Conservation (phyloP, 2,888 invertebrate species). For the Aporophyla nigra region DNA sequence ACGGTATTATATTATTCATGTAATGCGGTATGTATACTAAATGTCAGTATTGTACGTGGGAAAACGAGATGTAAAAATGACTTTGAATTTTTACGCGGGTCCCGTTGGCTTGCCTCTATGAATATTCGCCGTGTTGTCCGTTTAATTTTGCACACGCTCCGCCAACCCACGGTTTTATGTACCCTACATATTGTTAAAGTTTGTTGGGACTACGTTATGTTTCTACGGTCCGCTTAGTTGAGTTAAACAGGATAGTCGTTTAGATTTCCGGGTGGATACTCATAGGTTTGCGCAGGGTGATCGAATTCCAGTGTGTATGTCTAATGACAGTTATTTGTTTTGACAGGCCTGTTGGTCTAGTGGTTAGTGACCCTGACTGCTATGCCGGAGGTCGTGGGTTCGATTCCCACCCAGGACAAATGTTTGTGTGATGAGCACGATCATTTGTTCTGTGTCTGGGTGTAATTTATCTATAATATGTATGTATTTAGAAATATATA, state of each 20-base stretch:
- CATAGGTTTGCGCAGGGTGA: not conserved
- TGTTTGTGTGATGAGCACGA: too few species aligned
- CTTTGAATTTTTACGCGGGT: slow-evolving; percentile 64
- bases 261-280: slow-evolving; percentile 36
- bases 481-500: too few species aligned
- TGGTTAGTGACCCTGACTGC: too few species aligned
- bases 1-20: slow-evolving; percentile 36
- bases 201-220: slow-evolving; percentile 51
- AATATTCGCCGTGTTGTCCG: slow-evolving; percentile 65
- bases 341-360: too few species aligned
- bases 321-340: not conserved
- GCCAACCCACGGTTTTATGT: slow-evolving; percentile 63
- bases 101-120: slow-evolving; percentile 61
- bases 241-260: slow-evolving; percentile 41
- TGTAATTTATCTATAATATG: too few species aligned
- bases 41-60: slow-evolving; percentile 43
- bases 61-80: slow-evolving; percentile 56
- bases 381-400: too few species aligned
- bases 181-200: slow-evolving; percentile 68
- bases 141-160: slow-evolving; percentile 71
- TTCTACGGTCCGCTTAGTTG: slow-evolving; percentile 41
- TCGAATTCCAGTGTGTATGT: not conserved
- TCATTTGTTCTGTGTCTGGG: too few species aligned
- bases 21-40: slow-evolving; percentile 24
- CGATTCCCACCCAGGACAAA: too few species aligned